Evolutionary conservation across 2,113 vertebrate species (phyloP).

Genomic region (Jacana jacana): DNA sequence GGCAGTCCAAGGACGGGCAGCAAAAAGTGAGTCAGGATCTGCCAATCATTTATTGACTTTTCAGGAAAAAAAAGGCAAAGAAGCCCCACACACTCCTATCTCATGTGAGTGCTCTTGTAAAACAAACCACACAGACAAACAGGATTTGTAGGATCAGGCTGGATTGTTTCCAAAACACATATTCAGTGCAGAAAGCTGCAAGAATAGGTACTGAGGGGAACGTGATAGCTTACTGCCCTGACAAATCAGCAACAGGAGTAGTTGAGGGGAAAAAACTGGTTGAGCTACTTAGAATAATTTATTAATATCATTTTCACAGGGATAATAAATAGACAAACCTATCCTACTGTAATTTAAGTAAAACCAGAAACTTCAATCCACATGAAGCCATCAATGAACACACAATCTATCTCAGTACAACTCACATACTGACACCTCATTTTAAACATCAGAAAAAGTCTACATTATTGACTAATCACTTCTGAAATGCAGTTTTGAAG

Average conservation of each 20-base stretch:
- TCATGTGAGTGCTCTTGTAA: conserved; percentile 25
- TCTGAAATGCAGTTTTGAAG: background rate
- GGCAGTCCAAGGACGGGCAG: background rate
- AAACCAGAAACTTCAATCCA: background rate
- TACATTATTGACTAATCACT: background rate
- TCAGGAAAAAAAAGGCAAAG: background rate
- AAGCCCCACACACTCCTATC: background rate
- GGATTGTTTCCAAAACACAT: conserved; percentile 54
- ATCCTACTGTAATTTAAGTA: background rate
- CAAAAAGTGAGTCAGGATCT: background rate
- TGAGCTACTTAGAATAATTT: background rate
- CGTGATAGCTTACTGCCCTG: background rate
- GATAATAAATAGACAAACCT: background rate
- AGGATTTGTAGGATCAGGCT: conserved; percentile 43
- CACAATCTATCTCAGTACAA: background rate
- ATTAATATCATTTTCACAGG: background rate
- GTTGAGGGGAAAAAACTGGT: background rate
- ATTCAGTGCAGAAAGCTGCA: background rate
- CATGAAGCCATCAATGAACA: background rate
- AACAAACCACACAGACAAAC: conserved; percentile 17
- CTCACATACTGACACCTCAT: background rate
- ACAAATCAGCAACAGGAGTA: background rate
- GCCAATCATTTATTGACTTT: background rate
- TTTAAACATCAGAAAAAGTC: background rate
- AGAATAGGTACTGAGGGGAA: background rate